Evolutionary conservation across 2,113 vertebrate species (phyloP).

Genomic region (Hassar affinis): DNA sequence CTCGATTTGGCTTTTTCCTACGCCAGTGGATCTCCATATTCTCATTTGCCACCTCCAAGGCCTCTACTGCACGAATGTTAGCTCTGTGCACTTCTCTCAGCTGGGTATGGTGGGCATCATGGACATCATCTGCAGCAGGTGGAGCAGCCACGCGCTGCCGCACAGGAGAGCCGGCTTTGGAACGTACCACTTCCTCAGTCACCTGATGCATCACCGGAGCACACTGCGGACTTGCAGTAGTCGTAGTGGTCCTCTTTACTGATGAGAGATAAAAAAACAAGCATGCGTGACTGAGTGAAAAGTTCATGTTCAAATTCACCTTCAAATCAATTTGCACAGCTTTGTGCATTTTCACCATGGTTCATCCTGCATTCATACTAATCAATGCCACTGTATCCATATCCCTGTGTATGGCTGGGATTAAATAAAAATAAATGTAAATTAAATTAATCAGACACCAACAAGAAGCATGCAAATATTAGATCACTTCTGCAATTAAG

Average conservation of each 20-base stretch:
- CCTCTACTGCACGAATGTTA: conserved; percentile 64
- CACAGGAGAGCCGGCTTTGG: conserved; percentile 27
- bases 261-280: conserved; percentile 21
- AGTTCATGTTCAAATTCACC: not conserved
- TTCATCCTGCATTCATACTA: not conserved
- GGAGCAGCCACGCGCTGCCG: not conserved
- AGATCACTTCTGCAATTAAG: not conserved
- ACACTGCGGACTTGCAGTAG: not conserved
- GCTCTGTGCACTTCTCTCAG: conserved; percentile 65
- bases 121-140: not conserved
- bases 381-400: not conserved
- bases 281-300: not conserved
- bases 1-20: conserved; percentile 25
- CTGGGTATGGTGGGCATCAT: conserved; percentile 62
- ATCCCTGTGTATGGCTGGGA: not conserved
- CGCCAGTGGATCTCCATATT: conserved; percentile 27
- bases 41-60: conserved; percentile 40
- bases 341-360: not conserved
- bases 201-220: not conserved
- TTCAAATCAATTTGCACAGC: not conserved
- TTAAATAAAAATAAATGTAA: not conserved
- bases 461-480: not conserved
- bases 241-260: not conserved
- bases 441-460: not conserved
- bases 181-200: conserved; percentile 2